Conservation (phyloP, 2,888 invertebrate genomes). For the Hirtodrosophila duncani region DNA sequence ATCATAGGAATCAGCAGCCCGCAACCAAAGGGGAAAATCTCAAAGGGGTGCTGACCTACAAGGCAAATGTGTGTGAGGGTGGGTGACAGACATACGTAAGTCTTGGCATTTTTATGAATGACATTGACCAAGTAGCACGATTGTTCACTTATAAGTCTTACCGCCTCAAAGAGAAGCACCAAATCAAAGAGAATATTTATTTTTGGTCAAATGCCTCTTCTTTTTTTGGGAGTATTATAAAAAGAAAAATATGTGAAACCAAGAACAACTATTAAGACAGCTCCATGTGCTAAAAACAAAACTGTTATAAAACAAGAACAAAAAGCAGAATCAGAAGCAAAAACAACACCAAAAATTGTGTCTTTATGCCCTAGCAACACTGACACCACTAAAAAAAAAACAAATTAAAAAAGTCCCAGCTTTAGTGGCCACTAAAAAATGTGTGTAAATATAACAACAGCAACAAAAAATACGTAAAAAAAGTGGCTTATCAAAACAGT, state of each 20-base stretch:
- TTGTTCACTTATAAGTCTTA: too few relatives aligned
- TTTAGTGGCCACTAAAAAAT: too few relatives aligned
- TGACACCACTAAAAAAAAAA: too few relatives aligned
- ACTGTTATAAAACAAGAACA: conserved; percentile 31
- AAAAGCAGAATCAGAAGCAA: conserved; percentile 20
- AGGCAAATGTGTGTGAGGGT: conserved; percentile 15
- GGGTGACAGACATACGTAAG: conserved; percentile 11
- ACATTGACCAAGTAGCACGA: conserved; percentile 54
- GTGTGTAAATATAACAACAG: too few relatives aligned
- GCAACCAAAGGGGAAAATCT: conserved; percentile 40
- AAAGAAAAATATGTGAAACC: too few relatives aligned
- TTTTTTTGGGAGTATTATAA: too few relatives aligned
- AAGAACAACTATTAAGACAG: background rate
- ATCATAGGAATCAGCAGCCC: conserved; percentile 35
- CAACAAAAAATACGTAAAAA: too few relatives aligned
- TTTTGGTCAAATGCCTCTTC: conserved; percentile 6
- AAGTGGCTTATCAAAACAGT: too few relatives aligned
- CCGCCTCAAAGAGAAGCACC: conserved; percentile 5
- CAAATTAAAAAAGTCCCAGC: too few relatives aligned
- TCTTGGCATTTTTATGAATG: conserved; percentile 62
- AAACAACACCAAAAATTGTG: too few relatives aligned
- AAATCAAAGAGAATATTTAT: conserved; percentile 1
- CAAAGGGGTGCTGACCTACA: conserved; percentile 56
- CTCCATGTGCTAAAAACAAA: conserved; percentile 6
- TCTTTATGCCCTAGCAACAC: conserved; percentile 31